Evolutionary conservation across 2,113 vertebrate species (phyloP), one percentile per base, ranked within the genome.

Genomic region (Chascanopsetta lugubris): DNA sequence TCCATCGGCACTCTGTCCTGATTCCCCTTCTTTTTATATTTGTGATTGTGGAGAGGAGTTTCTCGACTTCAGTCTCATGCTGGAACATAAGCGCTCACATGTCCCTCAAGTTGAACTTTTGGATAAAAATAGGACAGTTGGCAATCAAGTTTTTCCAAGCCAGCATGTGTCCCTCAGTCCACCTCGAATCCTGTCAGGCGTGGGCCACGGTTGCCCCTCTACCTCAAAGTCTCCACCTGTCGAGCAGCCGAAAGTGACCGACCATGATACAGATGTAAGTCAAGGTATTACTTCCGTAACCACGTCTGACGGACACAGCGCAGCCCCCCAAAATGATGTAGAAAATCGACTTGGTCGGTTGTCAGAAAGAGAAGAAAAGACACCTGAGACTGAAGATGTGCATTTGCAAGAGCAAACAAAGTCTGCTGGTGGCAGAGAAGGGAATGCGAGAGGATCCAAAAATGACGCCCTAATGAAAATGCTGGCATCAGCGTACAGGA

Each of bases 31-130:
- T 51, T 78, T 86, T 51, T 87, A 76, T 59, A 87, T 85, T 54
- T 87, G 89, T 82, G 88, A 91, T 43, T 88, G 90, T 69, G 92
- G 89, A 59, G 78, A 91, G 47, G 86, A 89, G 65, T 91, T 91
- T 82, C 73, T 70, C 2, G 77, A 87, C 68, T 84, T 88, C 12
- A 50, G 36, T 59, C 64, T 73, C 1, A 87, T 92, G 89, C 46
- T 89, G 30, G 85, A 89, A 32, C 89, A 92, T 56, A 90, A 89
- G 77, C 81, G 66, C 11, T 69, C 69, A 4, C 90, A 91, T 54
- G 29, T 38, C n/a, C 34, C 88, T 49, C 60, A 74, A 24, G 17
- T 61, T 55, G 75, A 83, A 59, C 54, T 48, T 12, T 30, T 60
- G 4, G 61, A 68, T 50, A 61, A 68, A 51, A 70, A 65, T 27